Conservation (phyloP, 2,113 vertebrate species). For the Symphodus melops region DNA sequence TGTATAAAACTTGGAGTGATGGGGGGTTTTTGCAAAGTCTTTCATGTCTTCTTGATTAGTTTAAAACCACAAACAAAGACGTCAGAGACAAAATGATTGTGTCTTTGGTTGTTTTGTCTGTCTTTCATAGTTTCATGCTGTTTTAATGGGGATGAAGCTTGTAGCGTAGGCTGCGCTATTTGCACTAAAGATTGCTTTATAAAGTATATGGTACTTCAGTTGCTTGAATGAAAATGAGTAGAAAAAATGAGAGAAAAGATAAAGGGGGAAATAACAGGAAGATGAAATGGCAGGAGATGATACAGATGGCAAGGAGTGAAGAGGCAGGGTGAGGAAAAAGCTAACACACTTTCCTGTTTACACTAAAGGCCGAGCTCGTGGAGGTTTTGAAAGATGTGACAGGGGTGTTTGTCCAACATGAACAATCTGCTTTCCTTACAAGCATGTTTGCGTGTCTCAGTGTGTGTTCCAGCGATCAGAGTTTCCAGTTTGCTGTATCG, state of each 20-base stretch:
- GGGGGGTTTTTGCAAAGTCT: too few relatives aligned
- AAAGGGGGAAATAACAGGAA: slow-evolving; percentile 42
- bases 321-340: slow-evolving; percentile 5
- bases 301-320: slow-evolving; percentile 9
- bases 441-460: slow-evolving; percentile 7
- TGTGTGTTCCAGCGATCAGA: slow-evolving; percentile 27
- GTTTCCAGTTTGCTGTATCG: slow-evolving; percentile 26
- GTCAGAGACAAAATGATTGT: not conserved
- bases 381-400: slow-evolving; percentile 27
- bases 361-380: not conserved
- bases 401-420: slow-evolving; percentile 41
- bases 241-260: slow-evolving; percentile 1
- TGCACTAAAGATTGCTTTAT: slow-evolving; percentile 13
- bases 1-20: too few relatives aligned
- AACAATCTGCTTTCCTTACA: slow-evolving; percentile 34
- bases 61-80: too few relatives aligned
- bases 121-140: too few relatives aligned
- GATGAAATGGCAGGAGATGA: not conserved
- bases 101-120: not conserved
- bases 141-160: too few relatives aligned
- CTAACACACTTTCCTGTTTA: slow-evolving; percentile 43
- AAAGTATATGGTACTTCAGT: slow-evolving; percentile 7
- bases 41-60: too few relatives aligned
- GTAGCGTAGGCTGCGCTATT: slow-evolving; percentile 21
- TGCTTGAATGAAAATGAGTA: slow-evolving; percentile 6